phyloP scores from a whole-genome alignment of 37 sponge, comb jelly and placozoan genomes.

The Halisarca cf. caerulea region DNA sequence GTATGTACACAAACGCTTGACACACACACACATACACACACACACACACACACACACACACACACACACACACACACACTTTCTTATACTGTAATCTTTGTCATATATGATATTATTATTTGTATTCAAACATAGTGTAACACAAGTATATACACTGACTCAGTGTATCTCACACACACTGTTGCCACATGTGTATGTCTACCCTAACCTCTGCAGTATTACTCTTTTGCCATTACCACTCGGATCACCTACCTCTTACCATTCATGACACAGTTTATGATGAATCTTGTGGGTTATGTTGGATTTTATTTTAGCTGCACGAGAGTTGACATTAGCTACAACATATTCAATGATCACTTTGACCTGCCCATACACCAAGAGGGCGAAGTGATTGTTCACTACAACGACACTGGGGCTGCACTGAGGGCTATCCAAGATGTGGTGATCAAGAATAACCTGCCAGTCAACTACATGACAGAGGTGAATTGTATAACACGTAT shows the following conservation, averaged over 20 bases:
- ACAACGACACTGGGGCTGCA: constrained; percentile 30
- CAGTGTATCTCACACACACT: no score
- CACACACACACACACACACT: no score
- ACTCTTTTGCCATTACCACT: constrained; percentile 57
- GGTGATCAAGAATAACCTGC: constrained; percentile 21
- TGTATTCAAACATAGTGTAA: no score
- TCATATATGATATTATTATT: no score
- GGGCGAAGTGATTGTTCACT: constrained; percentile 49
- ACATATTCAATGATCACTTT: constrained; percentile 57
- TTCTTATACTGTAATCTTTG: no score
- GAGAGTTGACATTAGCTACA: constrained; percentile 51
- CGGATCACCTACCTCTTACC: constrained; percentile 46
- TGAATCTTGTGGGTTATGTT: constrained; percentile 36
- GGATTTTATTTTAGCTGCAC: constrained; percentile 4
- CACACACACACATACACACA: background rate
- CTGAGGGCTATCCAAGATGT: constrained; percentile 28
- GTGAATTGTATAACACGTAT: background rate
- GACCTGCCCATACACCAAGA: constrained; percentile 61
- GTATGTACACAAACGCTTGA: background rate
- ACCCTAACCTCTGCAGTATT: no score
- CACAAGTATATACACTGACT: no score
- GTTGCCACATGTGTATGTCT: no score
- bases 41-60: background rate
- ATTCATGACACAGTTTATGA: constrained; percentile 24
- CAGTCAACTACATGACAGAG: constrained; percentile 71